These are phyloP conservation scores for Sciurus niger DNA, from an alignment of 2,113 vertebrate species.

Conservation along the genomic window DNA sequence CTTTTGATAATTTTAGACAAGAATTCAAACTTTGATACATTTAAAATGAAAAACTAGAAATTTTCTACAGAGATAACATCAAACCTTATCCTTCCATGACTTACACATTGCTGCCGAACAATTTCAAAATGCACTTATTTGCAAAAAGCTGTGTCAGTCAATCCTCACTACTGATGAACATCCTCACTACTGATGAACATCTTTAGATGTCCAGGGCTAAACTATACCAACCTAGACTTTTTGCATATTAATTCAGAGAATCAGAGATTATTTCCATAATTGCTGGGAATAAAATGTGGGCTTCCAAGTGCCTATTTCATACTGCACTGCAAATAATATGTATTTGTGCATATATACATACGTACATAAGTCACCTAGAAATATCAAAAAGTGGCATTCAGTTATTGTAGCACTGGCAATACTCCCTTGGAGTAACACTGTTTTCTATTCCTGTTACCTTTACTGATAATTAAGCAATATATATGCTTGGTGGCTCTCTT, in stretches of 20 bases:
- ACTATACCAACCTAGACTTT: background rate
- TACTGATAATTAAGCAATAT: slow-evolving; percentile 27
- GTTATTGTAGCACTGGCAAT: background rate
- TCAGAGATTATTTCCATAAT: slow-evolving; percentile 27
- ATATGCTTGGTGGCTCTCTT: background rate
- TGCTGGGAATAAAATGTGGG: background rate
- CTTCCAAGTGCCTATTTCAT: slow-evolving; percentile 52
- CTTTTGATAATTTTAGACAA: slow-evolving; percentile 5
- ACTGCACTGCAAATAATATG: background rate
- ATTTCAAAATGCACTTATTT: background rate
- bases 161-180: too few species aligned
- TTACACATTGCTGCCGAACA: background rate
- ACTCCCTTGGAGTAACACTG: background rate
- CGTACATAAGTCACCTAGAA: background rate
- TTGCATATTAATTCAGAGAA: slow-evolving; percentile 31
- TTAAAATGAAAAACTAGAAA: slow-evolving; percentile 31
- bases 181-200: too few species aligned
- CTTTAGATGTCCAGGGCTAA: background rate
- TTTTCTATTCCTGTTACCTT: slow-evolving; percentile 18
- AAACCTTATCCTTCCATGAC: background rate
- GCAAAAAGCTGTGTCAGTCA: background rate
- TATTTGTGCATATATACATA: background rate
- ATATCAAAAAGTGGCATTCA: background rate
- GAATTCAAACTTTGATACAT: background rate
- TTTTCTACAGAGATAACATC: slow-evolving; percentile 34